Conservation (phyloP, 1,140 invertebrate genomes). For the Aphaenogaster rudis region DNA sequence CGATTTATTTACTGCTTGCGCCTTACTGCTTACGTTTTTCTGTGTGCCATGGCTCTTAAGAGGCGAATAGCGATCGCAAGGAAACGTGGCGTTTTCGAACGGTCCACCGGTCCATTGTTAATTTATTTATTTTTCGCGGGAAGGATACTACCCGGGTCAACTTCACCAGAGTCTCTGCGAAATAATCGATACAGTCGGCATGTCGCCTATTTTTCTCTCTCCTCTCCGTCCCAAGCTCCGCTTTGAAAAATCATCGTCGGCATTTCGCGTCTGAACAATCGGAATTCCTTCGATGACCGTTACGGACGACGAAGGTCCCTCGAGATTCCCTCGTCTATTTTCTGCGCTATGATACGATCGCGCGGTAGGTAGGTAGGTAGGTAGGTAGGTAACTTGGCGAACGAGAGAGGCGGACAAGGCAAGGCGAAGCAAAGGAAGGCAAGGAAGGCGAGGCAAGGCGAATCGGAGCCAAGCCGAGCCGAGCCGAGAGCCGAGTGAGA, state of each 20-base stretch:
- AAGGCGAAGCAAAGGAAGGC: neutral
- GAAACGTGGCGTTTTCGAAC: neutral
- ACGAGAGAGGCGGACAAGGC: neutral
- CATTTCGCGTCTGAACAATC: neutral
- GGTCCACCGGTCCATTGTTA: neutral
- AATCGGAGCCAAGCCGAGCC: neutral
- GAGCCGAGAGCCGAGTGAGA: neutral
- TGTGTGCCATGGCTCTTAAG: neutral
- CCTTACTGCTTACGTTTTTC: no score
- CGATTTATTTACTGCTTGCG: no score
- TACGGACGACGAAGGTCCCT: conserved; percentile 13
- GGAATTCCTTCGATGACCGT: conserved; percentile 1
- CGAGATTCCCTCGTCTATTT: conserved; percentile 2
- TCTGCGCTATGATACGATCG: conserved; percentile 40
- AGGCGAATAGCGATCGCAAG: neutral
- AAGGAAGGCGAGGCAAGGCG: neutral
- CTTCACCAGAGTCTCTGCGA: neutral
- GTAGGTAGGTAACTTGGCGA: conserved; percentile 18
- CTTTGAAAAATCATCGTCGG: neutral
- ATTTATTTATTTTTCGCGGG: neutral
- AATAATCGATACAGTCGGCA: conserved; percentile 6
- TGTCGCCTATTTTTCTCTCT: neutral
- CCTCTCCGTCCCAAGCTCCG: neutral
- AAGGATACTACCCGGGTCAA: neutral
- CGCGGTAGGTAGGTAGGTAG: neutral